Evolutionary conservation across 1,140 invertebrate genomes (phyloP).

Genomic region (Chlorops oryzae): DNA sequence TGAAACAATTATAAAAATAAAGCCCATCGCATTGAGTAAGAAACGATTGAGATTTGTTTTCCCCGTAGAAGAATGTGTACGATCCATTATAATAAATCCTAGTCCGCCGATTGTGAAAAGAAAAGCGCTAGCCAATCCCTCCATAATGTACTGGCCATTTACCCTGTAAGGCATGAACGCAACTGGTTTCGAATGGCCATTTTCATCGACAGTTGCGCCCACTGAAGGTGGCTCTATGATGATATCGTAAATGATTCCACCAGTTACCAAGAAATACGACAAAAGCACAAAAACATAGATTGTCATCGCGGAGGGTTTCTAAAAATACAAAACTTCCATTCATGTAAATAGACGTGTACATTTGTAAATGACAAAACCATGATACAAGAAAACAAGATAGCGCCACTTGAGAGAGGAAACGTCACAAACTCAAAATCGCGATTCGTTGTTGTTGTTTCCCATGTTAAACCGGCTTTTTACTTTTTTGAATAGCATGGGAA

Average conservation of each 20-base stretch:
- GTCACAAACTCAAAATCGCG: no score
- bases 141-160: constrained; percentile 99
- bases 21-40: constrained; percentile 86
- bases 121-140: constrained; percentile 94
- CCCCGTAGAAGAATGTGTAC: constrained; percentile 82
- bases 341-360: no score
- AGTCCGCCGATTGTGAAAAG: constrained; percentile 92
- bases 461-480: no score
- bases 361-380: no score
- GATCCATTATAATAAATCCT: constrained; percentile 94
- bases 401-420: no score
- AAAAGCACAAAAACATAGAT: constrained; percentile 84
- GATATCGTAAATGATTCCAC: constrained; percentile 97
- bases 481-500: no score
- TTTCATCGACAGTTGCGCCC: constrained; percentile 94
- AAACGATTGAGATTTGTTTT: constrained; percentile 90
- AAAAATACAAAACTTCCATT: no score
- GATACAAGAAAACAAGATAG: no score
- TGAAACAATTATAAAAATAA: constrained; percentile 87
- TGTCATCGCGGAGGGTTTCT: constrained; percentile 83
- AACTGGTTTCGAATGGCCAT: constrained; percentile 89
- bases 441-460: no score
- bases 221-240: constrained; percentile 98
- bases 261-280: constrained; percentile 97
- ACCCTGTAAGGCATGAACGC: constrained; percentile 98